Evolutionary conservation across 2,888 invertebrate species (phyloP).

Genomic region (Synergus itoensis): DNA sequence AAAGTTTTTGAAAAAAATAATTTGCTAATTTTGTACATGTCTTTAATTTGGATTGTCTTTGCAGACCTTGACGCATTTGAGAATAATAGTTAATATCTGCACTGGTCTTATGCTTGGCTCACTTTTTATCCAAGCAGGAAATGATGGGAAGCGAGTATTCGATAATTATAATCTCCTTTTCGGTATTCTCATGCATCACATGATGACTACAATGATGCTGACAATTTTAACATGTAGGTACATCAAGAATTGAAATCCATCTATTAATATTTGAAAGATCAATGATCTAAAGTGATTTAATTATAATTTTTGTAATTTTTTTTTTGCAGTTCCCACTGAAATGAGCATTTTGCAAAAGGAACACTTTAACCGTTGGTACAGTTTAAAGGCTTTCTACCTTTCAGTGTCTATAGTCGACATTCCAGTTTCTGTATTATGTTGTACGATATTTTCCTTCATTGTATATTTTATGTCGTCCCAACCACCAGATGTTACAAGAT

Average conservation of each 20-base stretch:
- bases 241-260: neutral
- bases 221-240: constrained; percentile 91
- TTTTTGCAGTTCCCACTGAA: constrained; percentile 85
- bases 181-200: constrained; percentile 94
- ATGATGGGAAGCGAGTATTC: constrained; percentile 87
- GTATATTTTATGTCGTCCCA: constrained; percentile 95
- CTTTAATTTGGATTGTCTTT: constrained; percentile 57
- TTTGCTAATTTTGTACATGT: neutral
- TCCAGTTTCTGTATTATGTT: constrained; percentile 87
- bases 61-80: constrained; percentile 88
- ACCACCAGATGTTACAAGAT: constrained; percentile 88
- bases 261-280: neutral
- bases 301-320: neutral
- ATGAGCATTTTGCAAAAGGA: constrained; percentile 90
- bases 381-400: constrained; percentile 88
- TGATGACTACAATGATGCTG: constrained; percentile 95
- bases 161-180: constrained; percentile 94
- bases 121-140: constrained; percentile 87
- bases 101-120: constrained; percentile 89
- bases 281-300: neutral
- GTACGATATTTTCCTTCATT: constrained; percentile 85
- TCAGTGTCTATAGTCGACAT: constrained; percentile 88
- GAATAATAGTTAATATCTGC: constrained; percentile 86
- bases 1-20: neutral
- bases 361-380: constrained; percentile 94